Conservation (phyloP, 2,888 invertebrate species). For the Clistopyga incitator region DNA sequence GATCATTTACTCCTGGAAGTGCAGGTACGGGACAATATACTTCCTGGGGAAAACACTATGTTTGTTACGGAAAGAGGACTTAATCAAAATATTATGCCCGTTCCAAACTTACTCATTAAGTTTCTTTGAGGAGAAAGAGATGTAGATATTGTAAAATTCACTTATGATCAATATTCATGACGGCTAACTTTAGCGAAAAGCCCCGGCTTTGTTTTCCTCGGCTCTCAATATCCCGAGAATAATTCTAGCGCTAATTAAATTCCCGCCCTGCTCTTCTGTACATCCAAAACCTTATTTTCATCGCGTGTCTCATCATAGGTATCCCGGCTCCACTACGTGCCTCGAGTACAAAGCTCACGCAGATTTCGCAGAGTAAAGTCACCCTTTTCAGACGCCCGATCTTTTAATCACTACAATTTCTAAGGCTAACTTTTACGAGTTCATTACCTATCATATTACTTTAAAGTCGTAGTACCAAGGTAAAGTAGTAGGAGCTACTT, state of each 20-base stretch:
- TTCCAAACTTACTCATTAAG: neutral
- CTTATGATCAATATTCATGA: slow-evolving; percentile 9
- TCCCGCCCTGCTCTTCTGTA: neutral
- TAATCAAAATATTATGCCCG: neutral
- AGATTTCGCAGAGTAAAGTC: neutral
- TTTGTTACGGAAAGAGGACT: too few relatives aligned
- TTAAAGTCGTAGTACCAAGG: slow-evolving; percentile 10
- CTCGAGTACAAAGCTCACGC: neutral
- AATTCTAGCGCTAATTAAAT: neutral
- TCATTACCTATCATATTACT: slow-evolving; percentile 70
- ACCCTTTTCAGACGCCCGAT: slow-evolving; percentile 19
- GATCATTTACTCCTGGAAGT: slow-evolving; percentile 10
- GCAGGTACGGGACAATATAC: neutral
- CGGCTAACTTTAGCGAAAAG: neutral
- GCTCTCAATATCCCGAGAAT: neutral
- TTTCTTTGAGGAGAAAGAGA: neutral
- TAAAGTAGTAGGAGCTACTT: neutral
- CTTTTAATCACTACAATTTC: slow-evolving; percentile 74
- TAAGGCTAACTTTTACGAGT: slow-evolving; percentile 74
- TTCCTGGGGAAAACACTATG: too few relatives aligned
- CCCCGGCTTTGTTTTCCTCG: neutral
- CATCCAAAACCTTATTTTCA: neutral
- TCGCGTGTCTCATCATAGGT: slow-evolving; percentile 16
- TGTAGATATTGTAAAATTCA: neutral
- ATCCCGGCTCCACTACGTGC: neutral